Base-by-base conservation (phyloP, 2,888 invertebrate genomes). In the Sepioteuthis lessoniana region DNA sequence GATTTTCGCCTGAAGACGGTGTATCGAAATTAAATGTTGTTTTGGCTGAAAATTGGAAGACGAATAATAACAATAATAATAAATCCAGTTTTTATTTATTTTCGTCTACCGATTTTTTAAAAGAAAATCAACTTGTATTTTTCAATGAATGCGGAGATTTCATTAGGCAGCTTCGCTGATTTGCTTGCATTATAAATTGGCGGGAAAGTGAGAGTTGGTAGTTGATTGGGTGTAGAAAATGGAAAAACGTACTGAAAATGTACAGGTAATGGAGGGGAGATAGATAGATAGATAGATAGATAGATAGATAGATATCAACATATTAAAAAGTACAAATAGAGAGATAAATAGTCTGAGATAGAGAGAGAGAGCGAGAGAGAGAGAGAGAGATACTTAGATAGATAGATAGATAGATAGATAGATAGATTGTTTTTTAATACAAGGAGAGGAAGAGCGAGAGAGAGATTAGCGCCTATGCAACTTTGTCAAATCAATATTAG, bases 1-100 rank as follows among this genome's bases (percentile, higher is more conserved):
- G n/a, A 47, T 47, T 47, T 42, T 92, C 7, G 92, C 92, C 92
- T 46, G 46, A 47, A 92, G 92, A 46, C 47, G 92, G 28, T 46
- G 47, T 46, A 46, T 92, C n/a, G 92, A 92, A 92, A 92, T 92
- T 92, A 92, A 92, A 92, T 42, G 47, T 46, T 46, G 92, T 92
- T 92, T 92, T 31, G 46, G 25, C 8, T 42, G 92, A 46, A 42
- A 92, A 92, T 92, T 92, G 92, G 92, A 37, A 42, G 21, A 47
- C 25, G 19, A 92, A 92, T n/a, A 92, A 92, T n/a, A n/a, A 76
- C 76, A 76, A 76, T 4, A 76, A 76, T 76, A 76, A 76, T n/a
- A 76, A 76, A 76, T 76, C n/a, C 76, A 76, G n/a, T n/a, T 76
- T 76, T 76, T 76, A 76, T 76, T 76, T 76, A 76, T n/a, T 76